A percentile compares a stretch with the other conserved stretches of the same genome.
These are phyloP conservation scores for Decapterus maruadsi DNA, from an alignment of 2,797 vertebrate genomes.

Conservation along the genomic window DNA sequence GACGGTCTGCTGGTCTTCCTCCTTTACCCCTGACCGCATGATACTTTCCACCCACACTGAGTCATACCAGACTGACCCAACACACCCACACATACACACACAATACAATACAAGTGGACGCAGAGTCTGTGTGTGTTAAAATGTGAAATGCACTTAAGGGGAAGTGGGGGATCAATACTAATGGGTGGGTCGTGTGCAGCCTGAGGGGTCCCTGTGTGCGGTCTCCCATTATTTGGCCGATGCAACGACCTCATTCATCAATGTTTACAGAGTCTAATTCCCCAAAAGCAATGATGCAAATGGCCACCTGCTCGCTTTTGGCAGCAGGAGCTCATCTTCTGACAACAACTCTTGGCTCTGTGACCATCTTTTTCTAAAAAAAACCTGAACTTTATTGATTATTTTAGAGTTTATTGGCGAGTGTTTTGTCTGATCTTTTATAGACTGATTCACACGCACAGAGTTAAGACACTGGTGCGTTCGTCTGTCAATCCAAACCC, in stretches of 20 bases:
- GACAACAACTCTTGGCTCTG: slow-evolving; percentile 14
- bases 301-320: slow-evolving; percentile 69
- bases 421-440: not conserved
- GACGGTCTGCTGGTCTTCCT: slow-evolving; percentile 8
- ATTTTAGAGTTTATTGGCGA: slow-evolving; percentile 9
- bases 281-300: slow-evolving; percentile 60
- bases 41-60: slow-evolving; percentile 18
- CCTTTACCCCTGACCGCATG: slow-evolving; percentile 17
- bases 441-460: not conserved
- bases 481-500: not conserved
- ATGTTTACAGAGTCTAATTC: slow-evolving; percentile 55
- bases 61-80: slow-evolving; percentile 17
- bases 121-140: slow-evolving; percentile 2
- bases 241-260: slow-evolving; percentile 59
- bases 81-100: slow-evolving; percentile 19
- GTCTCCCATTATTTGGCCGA: slow-evolving; percentile 44
- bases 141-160: slow-evolving; percentile 57
- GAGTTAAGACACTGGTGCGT: not conserved
- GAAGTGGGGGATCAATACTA: slow-evolving; percentile 61
- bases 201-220: slow-evolving; percentile 11
- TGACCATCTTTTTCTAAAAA: not conserved
- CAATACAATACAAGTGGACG: not conserved
- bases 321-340: slow-evolving; percentile 38
- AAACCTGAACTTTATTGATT: not conserved
- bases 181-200: slow-evolving; percentile 19